Base-by-base conservation (phyloP, 2,797 vertebrate species). In the Dromococcyx pavoninus region DNA sequence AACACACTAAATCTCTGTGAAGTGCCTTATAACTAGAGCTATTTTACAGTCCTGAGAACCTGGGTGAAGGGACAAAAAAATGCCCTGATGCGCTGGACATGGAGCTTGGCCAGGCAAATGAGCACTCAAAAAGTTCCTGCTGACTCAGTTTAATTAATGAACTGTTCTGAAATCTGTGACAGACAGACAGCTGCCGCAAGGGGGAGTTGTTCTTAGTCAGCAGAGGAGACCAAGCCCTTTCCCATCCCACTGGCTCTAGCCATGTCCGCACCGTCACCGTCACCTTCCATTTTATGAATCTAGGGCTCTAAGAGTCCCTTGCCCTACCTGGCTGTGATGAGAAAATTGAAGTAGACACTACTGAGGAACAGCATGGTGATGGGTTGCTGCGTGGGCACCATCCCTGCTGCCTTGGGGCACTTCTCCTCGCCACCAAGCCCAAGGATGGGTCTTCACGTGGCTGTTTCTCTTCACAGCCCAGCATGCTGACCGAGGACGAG, bases 41-140 rank as follows among this genome's bases (percentile, higher is more conserved):
- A 54, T 21, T 37, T 12, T 41, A 35, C 54, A 62, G 75, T 33
- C 64, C 53, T 11, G 35, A 37, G 65, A 44, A 17, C 50, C n/a
- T 1, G 0, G 35, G 41, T 1, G 1, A 17, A 15, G 22, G 51
- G 39, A 50, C 22, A 10, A 35, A 27, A 37, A 35, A n/a, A 25
- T 8, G 22, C 24, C 64, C 27, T 8, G 7, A 11, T 0, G 17
- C 23, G 43, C 17, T 32, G 28, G 64, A 69, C 39, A 11, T 2
- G 14, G 11, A 54, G 27, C 44, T 58, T 4, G 3, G 72, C 25
- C 35, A 41, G n/a, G n/a, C n/a, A n/a, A n/a, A n/a, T n/a, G n/a
- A 28, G 61, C 43, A 39, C 46, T 44, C 43, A 22, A 33, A 2
- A 41, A 18, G 19, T 30, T 43, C 28, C 5, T 1, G 15, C 54